A percentile compares a stretch with the other conserved stretches of the same genome.
Conservation (phyloP, 2,113 vertebrate species). For the Bufo gargarizans region DNA sequence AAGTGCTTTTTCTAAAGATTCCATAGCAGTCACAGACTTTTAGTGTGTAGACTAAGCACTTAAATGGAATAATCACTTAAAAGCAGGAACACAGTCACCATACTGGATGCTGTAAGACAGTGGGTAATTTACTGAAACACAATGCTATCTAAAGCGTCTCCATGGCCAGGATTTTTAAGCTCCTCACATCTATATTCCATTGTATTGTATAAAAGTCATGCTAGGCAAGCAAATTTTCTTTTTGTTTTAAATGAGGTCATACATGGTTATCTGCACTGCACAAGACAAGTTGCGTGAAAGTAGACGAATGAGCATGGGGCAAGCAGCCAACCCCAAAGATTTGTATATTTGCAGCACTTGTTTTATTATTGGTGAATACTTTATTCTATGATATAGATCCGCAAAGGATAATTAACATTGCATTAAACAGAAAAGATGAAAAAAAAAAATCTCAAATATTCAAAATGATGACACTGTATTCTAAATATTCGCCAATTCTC, state of each 20-base stretch:
- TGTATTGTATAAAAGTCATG: slow-evolving; percentile 13
- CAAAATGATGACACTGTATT: no score
- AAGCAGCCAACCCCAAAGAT: not conserved
- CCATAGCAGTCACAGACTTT: slow-evolving; percentile 26
- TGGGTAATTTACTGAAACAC: not conserved
- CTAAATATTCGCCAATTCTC: no score
- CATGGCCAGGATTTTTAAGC: not conserved
- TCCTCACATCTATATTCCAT: slow-evolving; percentile 1
- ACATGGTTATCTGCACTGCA: slow-evolving; percentile 7
- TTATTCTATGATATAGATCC: not conserved
- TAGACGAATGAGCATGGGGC: not conserved
- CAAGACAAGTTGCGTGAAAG: not conserved
- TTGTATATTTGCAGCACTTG: not conserved
- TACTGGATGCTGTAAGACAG: slow-evolving; percentile 26
- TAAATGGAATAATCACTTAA: slow-evolving; percentile 53
- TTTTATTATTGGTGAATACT: not conserved
- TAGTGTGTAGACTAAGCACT: slow-evolving; percentile 27
- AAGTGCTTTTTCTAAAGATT: slow-evolving; percentile 45
- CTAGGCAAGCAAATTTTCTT: not conserved
- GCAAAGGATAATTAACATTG: not conserved
- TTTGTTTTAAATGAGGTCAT: slow-evolving; percentile 13
- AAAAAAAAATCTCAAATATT: no score
- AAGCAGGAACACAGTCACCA: slow-evolving; percentile 21
- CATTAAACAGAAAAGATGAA: not conserved
- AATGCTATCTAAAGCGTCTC: not conserved